Conservation (phyloP, 2,888 invertebrate genomes). For the Heteromurus nitidus region DNA sequence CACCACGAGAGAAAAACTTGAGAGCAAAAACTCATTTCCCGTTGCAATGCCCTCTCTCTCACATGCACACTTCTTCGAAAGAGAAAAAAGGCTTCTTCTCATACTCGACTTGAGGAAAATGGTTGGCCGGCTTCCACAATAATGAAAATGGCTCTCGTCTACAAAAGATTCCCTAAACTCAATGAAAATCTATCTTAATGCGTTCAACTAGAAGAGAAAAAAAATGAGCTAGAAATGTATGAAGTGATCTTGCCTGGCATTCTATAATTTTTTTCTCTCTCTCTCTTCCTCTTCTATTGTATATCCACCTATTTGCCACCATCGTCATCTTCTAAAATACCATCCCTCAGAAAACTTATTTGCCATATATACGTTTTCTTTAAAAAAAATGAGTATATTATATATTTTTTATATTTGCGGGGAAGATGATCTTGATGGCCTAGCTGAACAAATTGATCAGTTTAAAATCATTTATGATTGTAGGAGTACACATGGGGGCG, state of each 20-base stretch:
- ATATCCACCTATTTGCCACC: not conserved
- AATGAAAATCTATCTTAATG: too few relatives aligned
- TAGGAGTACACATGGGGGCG: not conserved
- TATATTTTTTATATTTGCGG: too few relatives aligned
- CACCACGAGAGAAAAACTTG: conserved; percentile 3
- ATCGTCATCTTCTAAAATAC: not conserved
- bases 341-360: not conserved
- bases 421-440: conserved; percentile 31
- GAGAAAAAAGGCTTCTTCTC: too few relatives aligned
- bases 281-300: not conserved
- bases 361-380: too few relatives aligned
- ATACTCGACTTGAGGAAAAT: too few relatives aligned
- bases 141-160: too few relatives aligned
- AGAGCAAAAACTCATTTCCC: conserved; percentile 49
- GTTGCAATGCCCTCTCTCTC: conserved; percentile 54
- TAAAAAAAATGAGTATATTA: too few relatives aligned
- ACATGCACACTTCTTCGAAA: too few relatives aligned
- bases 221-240: too few relatives aligned
- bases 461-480: conserved; percentile 20
- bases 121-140: conserved; percentile 33
- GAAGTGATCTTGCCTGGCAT: too few relatives aligned
- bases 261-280: not conserved
- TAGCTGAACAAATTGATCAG: conserved; percentile 55
- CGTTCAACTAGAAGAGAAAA: not conserved
- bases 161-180: too few relatives aligned